Base-by-base conservation (phyloP, 2,888 invertebrate species). In the Phortica okadai region DNA sequence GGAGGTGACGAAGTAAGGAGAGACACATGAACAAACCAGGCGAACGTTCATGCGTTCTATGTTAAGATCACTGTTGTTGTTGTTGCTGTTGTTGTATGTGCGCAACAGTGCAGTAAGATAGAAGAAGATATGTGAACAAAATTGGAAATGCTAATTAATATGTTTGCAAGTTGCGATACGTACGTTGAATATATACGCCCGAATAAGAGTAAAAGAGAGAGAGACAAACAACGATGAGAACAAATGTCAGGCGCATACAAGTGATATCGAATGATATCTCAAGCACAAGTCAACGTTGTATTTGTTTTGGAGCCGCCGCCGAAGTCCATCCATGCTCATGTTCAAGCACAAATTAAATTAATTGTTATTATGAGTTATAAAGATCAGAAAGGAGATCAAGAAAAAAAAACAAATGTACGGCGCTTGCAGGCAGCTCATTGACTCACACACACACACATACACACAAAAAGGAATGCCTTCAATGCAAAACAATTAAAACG, bases 91-190 rank as follows among this genome's bases (percentile, higher is more conserved):
- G 79, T 41, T 74, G 66, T 42, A 72, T 33, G 79, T 85, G 88
- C 85, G 84, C 88, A 85, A 78, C 86, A 87, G 85, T 88, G 85
- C 85, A 87, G 81, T 81, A 87, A 85, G 85, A 85, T 85, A 82
- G 87, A 81, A 85, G 87, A 84, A 85, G 87, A 85, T 87, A 85
- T 84, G 85, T 84, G 87, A 88, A 88, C 81, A 78, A 83, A 87
- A 86, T 88, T 85, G 85, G 84, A 86, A 86, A 88, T 86, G 88
- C 85, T 88, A 88, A 86, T 86, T 88, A 88, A 88, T 88, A 86
- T 87, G 88, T 86, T 87, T 83, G 87, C 88, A 80, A 87, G 88
- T 87, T 88, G 82, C 74, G 79, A 83, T 79, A 78, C 50, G 74
- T 21, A 21, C 21, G 21, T 21, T 21, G 21, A 21, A 21, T 21